Base-by-base conservation (phyloP, 1,140 invertebrate genomes). In the Bombus vancouverensis region DNA sequence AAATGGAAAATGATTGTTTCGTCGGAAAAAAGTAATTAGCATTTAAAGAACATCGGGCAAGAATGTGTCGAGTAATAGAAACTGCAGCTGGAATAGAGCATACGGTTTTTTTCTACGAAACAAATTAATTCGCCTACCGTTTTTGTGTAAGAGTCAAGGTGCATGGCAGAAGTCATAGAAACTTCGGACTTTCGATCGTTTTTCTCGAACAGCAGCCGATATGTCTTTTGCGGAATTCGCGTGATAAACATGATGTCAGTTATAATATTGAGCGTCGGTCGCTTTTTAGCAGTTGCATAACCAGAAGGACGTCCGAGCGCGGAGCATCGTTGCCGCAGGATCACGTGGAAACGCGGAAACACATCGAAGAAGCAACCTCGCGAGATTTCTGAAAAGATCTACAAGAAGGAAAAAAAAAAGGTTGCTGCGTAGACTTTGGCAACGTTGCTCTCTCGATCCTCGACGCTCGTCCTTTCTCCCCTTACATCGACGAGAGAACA, bases 391-490 rank as follows among this genome's bases (percentile, higher is more conserved):
- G 18, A 68, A 34, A 57, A 13, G 10, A 18, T 28, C 3, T 15
- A 32, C 8, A 3, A 47, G 5, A 32, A 3, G 18, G 32, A 74
- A 3, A 25, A 28, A 32, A 32, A 77, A 6, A 25, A 10, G 32
- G n/a, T 53, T 72, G 15, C 22, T 18, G 39, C 3, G 13, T 62
- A 76, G 80, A 82, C 79, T 83, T 83, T 70, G 75, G 75, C 71
- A 87, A 79, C 39, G 72, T 81, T 72, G 78, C 72, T 88, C 32
- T 77, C 32, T 85, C 72, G 76, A 85, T 78, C 59, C 83, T 86
- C 75, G 59, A 57, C 39, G 70, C 78, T 87, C 85, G 77, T 87
- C 83, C 84, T 91, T 90, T 87, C 80, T 85, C 83, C 44, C 59
- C 47, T 72, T 39, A 71, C 68, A 59, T 80, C 74, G 44, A 57